phyloP scores from a whole-genome alignment of 64 coral and sea anemone genomes.

The Pocillopora verrucosa region DNA sequence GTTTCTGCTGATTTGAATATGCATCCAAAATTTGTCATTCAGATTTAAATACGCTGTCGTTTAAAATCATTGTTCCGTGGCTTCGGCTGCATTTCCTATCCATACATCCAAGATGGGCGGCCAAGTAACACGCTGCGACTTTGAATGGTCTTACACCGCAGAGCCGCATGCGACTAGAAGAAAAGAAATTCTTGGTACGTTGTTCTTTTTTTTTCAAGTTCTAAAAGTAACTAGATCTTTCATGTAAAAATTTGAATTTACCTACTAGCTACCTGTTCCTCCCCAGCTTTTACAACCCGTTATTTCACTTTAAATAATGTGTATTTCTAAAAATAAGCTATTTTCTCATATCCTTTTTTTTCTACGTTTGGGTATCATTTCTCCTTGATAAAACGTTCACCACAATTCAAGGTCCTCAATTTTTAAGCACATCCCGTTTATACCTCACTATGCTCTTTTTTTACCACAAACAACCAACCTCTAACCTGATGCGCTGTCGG shows the following conservation, averaged over 20 bases:
- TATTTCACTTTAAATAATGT: no score
- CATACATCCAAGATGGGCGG: constrained; percentile 45
- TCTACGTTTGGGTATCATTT: no score
- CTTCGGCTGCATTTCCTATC: neutral
- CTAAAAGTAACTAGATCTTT: neutral
- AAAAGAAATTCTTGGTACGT: constrained; percentile 73
- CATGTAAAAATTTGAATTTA: neutral
- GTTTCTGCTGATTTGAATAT: neutral
- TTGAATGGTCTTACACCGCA: constrained; percentile 78
- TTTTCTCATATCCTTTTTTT: no score
- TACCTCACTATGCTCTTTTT: neutral
- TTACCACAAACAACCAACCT: neutral
- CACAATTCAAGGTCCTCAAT: no score
- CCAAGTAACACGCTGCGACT: constrained; percentile 52
- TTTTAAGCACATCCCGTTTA: no score
- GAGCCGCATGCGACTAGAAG: constrained; percentile 74
- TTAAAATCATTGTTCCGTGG: neutral
- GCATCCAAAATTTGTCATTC: neutral
- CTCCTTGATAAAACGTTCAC: no score
- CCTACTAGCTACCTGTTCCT: no score
- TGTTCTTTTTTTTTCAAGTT: neutral
- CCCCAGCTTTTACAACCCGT: no score
- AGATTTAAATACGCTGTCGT: neutral
- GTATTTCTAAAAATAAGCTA: no score
- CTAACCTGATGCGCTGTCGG: no score